Evolutionary conservation across 2,797 vertebrate species (phyloP).

Genomic region (Danio jaintianensis): DNA sequence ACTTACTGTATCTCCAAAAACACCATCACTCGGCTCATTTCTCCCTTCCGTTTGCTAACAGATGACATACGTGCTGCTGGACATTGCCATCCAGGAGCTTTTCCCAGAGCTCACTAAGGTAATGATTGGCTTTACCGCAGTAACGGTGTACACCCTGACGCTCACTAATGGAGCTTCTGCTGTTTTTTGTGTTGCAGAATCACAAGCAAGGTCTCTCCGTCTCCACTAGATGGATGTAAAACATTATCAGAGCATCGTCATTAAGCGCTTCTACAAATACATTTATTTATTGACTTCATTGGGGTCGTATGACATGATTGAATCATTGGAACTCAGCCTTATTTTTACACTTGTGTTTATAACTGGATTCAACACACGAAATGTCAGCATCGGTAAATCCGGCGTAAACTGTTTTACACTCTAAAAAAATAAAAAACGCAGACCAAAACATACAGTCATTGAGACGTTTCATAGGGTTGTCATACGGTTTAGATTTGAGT

Average conservation of each 20-base stretch:
- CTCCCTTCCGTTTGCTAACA: slow-evolving; percentile 63
- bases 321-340: neutral
- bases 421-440: neutral
- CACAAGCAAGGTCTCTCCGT: neutral
- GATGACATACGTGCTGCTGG: slow-evolving; percentile 93
- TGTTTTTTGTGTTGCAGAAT: slow-evolving; percentile 25
- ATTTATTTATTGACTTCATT: slow-evolving; percentile 47
- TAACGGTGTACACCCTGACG: neutral
- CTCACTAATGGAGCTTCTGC: neutral
- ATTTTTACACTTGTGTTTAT: neutral
- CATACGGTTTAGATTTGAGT: neutral
- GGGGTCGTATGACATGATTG: neutral
- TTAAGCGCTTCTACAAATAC: slow-evolving; percentile 14
- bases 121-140: slow-evolving; percentile 44
- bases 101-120: slow-evolving; percentile 93
- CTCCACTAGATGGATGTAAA: slow-evolving; percentile 16
- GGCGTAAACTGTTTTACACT: neutral
- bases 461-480: neutral
- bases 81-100: slow-evolving; percentile 91
- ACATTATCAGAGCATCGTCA: neutral
- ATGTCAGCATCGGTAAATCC: neutral
- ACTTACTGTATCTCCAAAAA: neutral
- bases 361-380: neutral
- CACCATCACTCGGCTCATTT: neutral
- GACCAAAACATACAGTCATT: neutral